Evolutionary conservation across 2,113 vertebrate species (phyloP), one percentile per base, ranked within the genome.

Genomic region (Chascanopsetta lugubris): DNA sequence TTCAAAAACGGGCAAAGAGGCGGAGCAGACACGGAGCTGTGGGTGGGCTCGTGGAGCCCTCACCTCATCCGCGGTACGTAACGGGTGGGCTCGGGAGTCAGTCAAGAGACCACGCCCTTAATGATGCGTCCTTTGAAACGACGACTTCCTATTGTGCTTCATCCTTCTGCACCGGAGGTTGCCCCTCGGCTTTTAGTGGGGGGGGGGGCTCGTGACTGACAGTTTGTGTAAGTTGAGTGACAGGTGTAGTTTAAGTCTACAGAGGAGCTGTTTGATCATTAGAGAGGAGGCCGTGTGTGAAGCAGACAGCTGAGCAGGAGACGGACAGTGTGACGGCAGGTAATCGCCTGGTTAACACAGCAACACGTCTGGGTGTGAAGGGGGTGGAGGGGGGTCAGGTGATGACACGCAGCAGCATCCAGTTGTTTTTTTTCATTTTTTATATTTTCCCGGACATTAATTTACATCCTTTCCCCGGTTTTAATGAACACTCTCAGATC

Each of bases 211-310:
- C 75, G 69, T 85, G 87, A 84, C 65, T 82, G 83, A 76, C 82
- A 81, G 74, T 58, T 69, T 46, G 73, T 46, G 55, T 56, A 32
- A 62, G 67, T 47, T 87, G 80, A 90, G 69, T 85, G 84, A 88
- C 85, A 74, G 80, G 70, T 82, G 75, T 65, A 86, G 72, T 72
- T 77, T 72, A 79, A 82, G 82, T 72, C 80, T 84, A 80, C 72
- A 83, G 85, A 68, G 80, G 87, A 89, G 82, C 85, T 81, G 79
- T 85, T 72, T 83, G 76, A 89, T 89, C 82, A 84, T 83, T 83
- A 85, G 74, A 75, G 71, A 66, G 53, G 60, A 8, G 69, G 43
- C 40, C 48, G 47, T 46, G 64, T 77, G 73, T 66, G 79, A 86
- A 77, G 22, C 65, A 67, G 83, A 81, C 83, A 81, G 78, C 65